phyloP scores from a whole-genome alignment of 1,140 invertebrate genomes.

The Pectinophora gossypiella region DNA sequence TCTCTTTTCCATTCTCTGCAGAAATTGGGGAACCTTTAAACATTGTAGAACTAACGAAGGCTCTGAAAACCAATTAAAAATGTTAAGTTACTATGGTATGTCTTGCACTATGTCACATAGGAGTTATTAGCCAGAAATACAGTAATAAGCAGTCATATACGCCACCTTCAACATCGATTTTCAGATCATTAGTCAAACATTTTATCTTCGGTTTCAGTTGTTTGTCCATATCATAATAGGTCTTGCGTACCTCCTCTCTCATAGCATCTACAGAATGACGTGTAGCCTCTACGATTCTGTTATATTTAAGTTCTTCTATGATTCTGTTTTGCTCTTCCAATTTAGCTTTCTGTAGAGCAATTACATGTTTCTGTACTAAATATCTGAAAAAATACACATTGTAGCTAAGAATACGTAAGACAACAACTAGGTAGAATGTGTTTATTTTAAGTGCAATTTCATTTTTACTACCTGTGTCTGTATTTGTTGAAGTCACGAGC shows the following conservation, averaged over 20 bases:
- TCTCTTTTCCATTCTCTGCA: slow-evolving; percentile 79
- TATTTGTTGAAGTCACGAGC: slow-evolving; percentile 51
- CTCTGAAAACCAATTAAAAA: slow-evolving; percentile 39
- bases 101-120: too few relatives aligned
- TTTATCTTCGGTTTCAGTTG: slow-evolving; percentile 77
- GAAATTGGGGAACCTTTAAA: slow-evolving; percentile 77
- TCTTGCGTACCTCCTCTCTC: slow-evolving; percentile 75
- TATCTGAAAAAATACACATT: slow-evolving; percentile 54
- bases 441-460: too few relatives aligned
- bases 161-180: slow-evolving; percentile 56
- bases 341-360: slow-evolving; percentile 78
- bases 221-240: slow-evolving; percentile 75
- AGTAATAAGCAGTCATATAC: too few relatives aligned
- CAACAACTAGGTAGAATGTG: background rate
- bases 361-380: slow-evolving; percentile 79
- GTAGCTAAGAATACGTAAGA: background rate
- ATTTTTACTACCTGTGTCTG: slow-evolving; percentile 51
- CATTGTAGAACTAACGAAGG: slow-evolving; percentile 70
- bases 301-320: slow-evolving; percentile 79
- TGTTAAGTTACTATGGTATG: too few relatives aligned
- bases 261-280: slow-evolving; percentile 75
- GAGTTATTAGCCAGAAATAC: too few relatives aligned
- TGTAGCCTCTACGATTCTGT: slow-evolving; percentile 77
- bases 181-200: slow-evolving; percentile 73
- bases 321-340: slow-evolving; percentile 78